A percentile compares a stretch with the other conserved stretches of the same genome.
Evolutionary conservation across 2,888 invertebrate species (phyloP).

Genomic region (Labia minor): DNA sequence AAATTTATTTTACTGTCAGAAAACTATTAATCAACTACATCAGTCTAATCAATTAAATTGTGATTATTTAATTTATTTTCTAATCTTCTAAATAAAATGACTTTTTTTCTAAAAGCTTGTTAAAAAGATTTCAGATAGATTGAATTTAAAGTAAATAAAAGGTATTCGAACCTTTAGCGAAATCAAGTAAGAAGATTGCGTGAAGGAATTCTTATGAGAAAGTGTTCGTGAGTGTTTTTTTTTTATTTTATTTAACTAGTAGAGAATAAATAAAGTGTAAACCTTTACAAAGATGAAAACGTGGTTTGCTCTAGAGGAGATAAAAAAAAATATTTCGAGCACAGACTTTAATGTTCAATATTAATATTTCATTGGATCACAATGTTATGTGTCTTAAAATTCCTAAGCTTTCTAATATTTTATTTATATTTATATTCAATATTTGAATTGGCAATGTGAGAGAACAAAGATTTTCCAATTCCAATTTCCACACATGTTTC

Average conservation of each 20-base stretch:
- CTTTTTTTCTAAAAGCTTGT: too few species aligned
- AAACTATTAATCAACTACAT: too few species aligned
- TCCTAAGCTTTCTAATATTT: not conserved
- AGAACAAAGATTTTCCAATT: not conserved
- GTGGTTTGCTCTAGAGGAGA: not conserved
- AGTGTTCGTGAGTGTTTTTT: not conserved
- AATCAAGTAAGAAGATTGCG: not conserved
- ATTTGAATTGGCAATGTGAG: not conserved
- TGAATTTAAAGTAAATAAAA: constrained; percentile 8
- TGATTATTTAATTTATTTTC: too few species aligned
- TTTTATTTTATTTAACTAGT: not conserved
- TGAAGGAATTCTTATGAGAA: constrained; percentile 1
- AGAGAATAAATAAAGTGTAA: not conserved
- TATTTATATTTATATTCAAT: not conserved
- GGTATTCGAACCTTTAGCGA: not conserved
- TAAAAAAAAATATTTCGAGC: not conserved
- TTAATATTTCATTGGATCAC: not conserved
- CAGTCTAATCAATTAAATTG: too few species aligned
- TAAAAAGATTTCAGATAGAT: not conserved
- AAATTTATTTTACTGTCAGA: too few species aligned
- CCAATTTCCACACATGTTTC: too few species aligned
- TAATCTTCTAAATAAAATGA: too few species aligned
- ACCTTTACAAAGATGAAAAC: not conserved
- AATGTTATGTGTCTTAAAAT: not conserved
- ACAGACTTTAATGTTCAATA: not conserved